Percentiles rank a stretch among this genome's conserved stretches.
Conservation (phyloP, 2,797 vertebrate species). For the Sebastes nivosus region DNA sequence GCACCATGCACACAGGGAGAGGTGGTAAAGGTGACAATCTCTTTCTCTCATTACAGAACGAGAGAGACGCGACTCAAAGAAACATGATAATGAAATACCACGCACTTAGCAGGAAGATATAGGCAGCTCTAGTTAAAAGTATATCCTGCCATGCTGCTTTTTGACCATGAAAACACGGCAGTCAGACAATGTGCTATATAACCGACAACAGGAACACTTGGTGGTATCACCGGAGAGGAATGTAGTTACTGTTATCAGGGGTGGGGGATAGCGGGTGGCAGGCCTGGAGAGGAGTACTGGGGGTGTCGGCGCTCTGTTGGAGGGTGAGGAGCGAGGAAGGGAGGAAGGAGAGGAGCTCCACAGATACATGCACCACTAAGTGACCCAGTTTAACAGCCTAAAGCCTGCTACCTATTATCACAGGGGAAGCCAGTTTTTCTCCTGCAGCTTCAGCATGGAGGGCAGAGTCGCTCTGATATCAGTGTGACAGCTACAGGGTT, state of each 20-base stretch:
- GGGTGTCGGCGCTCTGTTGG: constrained; percentile 15
- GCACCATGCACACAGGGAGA: constrained; percentile 41
- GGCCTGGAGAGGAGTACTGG: constrained; percentile 4
- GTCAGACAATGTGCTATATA: constrained; percentile 5
- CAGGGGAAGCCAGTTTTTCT: constrained; percentile 58
- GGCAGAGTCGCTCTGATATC: constrained; percentile 61
- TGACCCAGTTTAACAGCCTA: constrained; percentile 72
- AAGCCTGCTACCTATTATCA: constrained; percentile 72
- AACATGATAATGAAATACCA: constrained; percentile 57
- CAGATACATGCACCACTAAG: constrained; percentile 56
- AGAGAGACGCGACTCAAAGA: constrained; percentile 28
- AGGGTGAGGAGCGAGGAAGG: constrained; percentile 5
- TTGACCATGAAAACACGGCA: constrained; percentile 37
- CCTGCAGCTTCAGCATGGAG: constrained; percentile 51
- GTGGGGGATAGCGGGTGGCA: constrained; percentile 13
- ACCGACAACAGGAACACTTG: constrained; percentile 23
- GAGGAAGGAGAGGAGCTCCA: constrained; percentile 13
- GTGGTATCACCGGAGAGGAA: constrained; percentile 59
- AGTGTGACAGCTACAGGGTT: constrained; percentile 67
- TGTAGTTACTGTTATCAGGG: constrained; percentile 52
- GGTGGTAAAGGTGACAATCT: constrained; percentile 55
- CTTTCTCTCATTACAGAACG: constrained; percentile 48
- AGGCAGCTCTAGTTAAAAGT: constrained; percentile 13
- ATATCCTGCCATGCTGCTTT: constrained; percentile 29
- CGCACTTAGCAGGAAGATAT: constrained; percentile 22